Evolutionary conservation across 2,113 vertebrate species (phyloP).

Genomic region (Peucedramus taeniatus): DNA sequence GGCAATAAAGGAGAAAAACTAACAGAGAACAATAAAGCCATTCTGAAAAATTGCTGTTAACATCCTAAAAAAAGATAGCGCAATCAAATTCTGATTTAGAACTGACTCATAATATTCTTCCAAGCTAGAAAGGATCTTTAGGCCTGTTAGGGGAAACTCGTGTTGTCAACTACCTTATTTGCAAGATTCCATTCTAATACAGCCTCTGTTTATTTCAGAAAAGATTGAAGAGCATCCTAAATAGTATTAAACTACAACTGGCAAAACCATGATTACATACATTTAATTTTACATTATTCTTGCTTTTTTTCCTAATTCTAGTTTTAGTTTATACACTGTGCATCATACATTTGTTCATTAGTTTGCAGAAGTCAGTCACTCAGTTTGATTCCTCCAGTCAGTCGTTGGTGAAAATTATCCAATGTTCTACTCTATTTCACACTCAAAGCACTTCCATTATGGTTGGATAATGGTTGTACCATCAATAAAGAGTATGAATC

Average conservation of each 20-base stretch:
- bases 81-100: not conserved
- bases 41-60: not conserved
- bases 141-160: not conserved
- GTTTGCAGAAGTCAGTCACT: not conserved
- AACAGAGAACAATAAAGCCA: not conserved
- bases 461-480: constrained; percentile 52
- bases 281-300: not conserved
- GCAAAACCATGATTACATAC: not conserved
- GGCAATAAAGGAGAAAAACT: not conserved
- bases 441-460: constrained; percentile 70
- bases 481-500: constrained; percentile 65
- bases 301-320: not conserved
- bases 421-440: constrained; percentile 62
- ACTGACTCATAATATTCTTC: not conserved
- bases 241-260: not conserved
- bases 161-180: not conserved
- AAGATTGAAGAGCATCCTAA: not conserved
- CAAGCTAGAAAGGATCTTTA: not conserved
- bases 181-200: not conserved
- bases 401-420: constrained; percentile 28
- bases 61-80: not conserved
- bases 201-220: not conserved
- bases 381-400: not conserved
- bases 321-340: not conserved
- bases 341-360: not conserved